These are phyloP conservation scores for Nephrotoma appendiculata DNA, from an alignment of 2,888 invertebrate genomes.

Conservation along the genomic window DNA sequence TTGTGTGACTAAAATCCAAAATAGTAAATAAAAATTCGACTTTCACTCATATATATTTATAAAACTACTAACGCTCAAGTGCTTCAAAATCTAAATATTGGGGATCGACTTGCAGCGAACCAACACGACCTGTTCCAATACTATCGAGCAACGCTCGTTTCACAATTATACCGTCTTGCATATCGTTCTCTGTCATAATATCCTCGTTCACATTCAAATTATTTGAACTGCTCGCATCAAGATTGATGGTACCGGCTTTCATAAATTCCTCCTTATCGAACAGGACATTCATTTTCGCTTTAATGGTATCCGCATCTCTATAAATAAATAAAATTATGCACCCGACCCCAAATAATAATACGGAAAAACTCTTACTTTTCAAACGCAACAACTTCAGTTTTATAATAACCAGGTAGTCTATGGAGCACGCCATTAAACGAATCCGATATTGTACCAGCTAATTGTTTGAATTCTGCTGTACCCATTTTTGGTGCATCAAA, in stretches of 20 bases:
- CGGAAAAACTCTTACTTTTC: slow-evolving; percentile 39
- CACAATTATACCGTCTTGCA: slow-evolving; percentile 23
- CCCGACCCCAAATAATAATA: background rate
- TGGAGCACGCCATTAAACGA: slow-evolving; percentile 46
- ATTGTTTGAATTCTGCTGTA: slow-evolving; percentile 54
- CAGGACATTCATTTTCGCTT: slow-evolving; percentile 61
- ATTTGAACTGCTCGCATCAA: background rate
- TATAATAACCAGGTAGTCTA: slow-evolving; percentile 56
- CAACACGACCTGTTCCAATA: slow-evolving; percentile 56
- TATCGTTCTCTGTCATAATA: slow-evolving; percentile 10
- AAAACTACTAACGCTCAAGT: slow-evolving; percentile 44
- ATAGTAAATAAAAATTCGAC: background rate
- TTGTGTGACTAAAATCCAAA: background rate
- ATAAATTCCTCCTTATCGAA: slow-evolving; percentile 55
- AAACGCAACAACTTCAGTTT: slow-evolving; percentile 52
- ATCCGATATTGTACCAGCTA: slow-evolving; percentile 49
- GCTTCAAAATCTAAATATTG: slow-evolving; percentile 61
- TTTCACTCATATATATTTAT: background rate
- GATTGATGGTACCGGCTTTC: slow-evolving; percentile 26
- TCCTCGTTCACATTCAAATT: slow-evolving; percentile 17
- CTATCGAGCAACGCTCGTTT: slow-evolving; percentile 52
- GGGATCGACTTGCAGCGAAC: slow-evolving; percentile 68
- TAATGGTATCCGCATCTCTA: slow-evolving; percentile 48
- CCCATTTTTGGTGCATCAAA: slow-evolving; percentile 59
- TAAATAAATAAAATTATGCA: slow-evolving; percentile 8